These are phyloP conservation scores for Halichoeres trimaculatus DNA, from an alignment of 2,113 vertebrate genomes.

Conservation along the genomic window DNA sequence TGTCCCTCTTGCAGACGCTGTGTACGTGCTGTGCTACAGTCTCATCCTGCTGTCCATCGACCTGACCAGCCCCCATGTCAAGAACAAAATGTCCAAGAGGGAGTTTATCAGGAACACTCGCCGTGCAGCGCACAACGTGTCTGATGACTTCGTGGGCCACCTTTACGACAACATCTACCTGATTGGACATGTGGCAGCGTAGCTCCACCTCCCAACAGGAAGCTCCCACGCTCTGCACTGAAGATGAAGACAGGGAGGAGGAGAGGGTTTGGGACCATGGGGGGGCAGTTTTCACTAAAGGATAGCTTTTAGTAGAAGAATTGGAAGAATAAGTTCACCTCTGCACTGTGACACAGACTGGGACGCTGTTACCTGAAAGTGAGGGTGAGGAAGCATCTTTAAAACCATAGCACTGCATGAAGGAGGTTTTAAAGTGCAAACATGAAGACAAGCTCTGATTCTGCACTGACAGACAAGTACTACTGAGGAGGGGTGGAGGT, in stretches of 20 bases:
- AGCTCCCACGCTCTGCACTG: conserved; percentile 54
- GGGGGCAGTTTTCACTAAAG: conserved; percentile 21
- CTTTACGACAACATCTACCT: conserved; percentile 99
- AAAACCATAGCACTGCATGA: conserved; percentile 16
- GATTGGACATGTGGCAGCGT: conserved; percentile 97
- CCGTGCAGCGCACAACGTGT: conserved; percentile 95
- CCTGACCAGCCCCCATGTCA: conserved; percentile 97
- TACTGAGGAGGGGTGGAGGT: conserved; percentile 20
- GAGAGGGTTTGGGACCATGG: not conserved
- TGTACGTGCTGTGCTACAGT: conserved; percentile 98
- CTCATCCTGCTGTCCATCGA: conserved; percentile 98
- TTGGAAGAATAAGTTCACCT: conserved; percentile 2
- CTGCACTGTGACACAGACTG: conserved; percentile 49
- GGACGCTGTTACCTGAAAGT: not conserved
- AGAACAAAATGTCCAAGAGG: conserved; percentile 99
- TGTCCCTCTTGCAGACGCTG: conserved; percentile 86
- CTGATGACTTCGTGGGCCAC: conserved; percentile 98
- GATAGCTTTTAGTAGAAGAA: not conserved
- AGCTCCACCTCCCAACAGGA: conserved; percentile 58
- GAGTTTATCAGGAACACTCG: conserved; percentile 99
- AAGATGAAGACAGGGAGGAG: conserved; percentile 28
- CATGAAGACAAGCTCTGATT: conserved; percentile 42
- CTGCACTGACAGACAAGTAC: conserved; percentile 57
- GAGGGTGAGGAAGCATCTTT: conserved; percentile 5
- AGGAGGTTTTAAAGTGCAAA: conserved; percentile 17